phyloP scores from a whole-genome alignment of 2,113 vertebrate genomes.

The Oenanthe melanoleuca region DNA sequence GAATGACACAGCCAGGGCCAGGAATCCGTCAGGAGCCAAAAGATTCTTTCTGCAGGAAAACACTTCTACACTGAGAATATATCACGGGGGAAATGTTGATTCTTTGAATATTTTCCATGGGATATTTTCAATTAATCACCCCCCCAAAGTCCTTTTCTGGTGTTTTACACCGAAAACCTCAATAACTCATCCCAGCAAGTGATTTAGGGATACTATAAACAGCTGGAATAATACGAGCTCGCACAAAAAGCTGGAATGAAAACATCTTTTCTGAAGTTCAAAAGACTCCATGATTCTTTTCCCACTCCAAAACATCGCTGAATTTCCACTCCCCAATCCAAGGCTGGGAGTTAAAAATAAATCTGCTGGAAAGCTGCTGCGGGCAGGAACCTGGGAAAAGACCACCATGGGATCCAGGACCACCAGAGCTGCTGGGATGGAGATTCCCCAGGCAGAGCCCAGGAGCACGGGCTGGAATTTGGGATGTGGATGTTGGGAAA shows the following conservation, averaged over 20 bases:
- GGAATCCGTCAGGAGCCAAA: not conserved
- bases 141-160: not conserved
- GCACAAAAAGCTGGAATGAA: not conserved
- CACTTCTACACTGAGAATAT: not conserved
- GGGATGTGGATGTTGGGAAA: not conserved
- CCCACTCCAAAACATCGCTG: not conserved
- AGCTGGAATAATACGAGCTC: not conserved
- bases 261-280: not conserved
- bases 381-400: not conserved
- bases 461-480: not conserved
- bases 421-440: not conserved
- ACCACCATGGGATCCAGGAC: not conserved
- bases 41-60: not conserved
- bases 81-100: not conserved
- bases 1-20: not conserved
- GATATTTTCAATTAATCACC: not conserved
- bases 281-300: not conserved
- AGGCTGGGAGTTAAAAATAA: slow-evolving; percentile 16
- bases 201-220: not conserved
- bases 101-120: not conserved
- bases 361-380: not conserved
- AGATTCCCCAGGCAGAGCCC: not conserved
- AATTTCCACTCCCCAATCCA: slow-evolving; percentile 21
- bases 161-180: not conserved
- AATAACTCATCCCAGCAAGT: not conserved